Percentiles rank a stretch among this genome's conserved stretches.
phyloP scores from a whole-genome alignment of 1,140 invertebrate genomes.

The Planococcus citri region DNA sequence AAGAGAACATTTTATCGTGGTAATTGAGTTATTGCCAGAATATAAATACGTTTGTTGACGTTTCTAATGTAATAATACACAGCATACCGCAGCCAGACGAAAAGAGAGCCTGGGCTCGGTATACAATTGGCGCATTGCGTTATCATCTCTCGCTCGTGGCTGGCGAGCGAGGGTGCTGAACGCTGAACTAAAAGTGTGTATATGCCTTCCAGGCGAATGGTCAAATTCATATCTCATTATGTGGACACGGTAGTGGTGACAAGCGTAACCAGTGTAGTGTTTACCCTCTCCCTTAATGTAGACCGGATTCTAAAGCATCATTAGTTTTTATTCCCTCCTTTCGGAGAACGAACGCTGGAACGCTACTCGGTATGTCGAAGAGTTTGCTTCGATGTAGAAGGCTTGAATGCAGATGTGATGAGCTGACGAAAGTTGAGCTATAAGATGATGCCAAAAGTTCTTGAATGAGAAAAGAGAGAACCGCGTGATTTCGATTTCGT shows the following conservation, averaged over 20 bases:
- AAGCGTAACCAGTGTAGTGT: slow-evolving; percentile 12
- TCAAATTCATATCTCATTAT: slow-evolving; percentile 20
- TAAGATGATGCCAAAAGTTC: no score
- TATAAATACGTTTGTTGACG: slow-evolving; percentile 19
- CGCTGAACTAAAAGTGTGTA: background rate
- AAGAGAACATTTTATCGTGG: no score
- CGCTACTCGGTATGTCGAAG: no score
- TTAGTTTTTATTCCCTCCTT: slow-evolving; percentile 13
- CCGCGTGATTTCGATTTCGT: no score
- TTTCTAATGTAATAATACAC: background rate
- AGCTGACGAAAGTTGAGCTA: no score
- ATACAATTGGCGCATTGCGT: no score
- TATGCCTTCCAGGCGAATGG: slow-evolving; percentile 17
- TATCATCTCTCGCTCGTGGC: no score
- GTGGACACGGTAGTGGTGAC: background rate
- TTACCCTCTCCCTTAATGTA: background rate
- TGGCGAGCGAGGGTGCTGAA: background rate
- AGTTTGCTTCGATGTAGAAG: no score
- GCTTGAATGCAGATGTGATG: no score
- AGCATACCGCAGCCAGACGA: background rate
- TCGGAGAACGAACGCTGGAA: no score
- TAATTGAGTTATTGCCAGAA: slow-evolving; percentile 6
- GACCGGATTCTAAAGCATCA: background rate
- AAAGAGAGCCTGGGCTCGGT: background rate
- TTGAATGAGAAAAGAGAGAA: no score